These are phyloP conservation scores for Eidolon dupreanum DNA, from an alignment of 2,797 vertebrate genomes.

Conservation along the genomic window DNA sequence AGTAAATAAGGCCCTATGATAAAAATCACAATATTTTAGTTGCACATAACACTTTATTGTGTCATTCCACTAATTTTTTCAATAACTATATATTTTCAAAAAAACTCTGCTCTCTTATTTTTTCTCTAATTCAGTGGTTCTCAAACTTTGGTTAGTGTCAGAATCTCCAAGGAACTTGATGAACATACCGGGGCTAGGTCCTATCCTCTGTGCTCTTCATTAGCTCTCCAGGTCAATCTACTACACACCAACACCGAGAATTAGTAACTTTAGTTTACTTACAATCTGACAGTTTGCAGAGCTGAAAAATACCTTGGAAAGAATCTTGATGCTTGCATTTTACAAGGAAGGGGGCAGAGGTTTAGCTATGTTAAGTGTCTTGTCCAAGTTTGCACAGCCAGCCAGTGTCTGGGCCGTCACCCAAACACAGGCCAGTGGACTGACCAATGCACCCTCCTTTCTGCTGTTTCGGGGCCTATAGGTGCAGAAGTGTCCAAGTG, in stretches of 20 bases:
- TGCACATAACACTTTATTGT: neutral
- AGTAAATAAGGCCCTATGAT: neutral
- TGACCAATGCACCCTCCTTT: neutral
- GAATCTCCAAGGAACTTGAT: neutral
- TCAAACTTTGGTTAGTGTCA: neutral
- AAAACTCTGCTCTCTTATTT: neutral
- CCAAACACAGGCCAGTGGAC: neutral
- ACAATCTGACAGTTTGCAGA: neutral
- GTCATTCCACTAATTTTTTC: neutral
- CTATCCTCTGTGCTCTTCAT: neutral
- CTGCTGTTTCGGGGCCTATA: neutral
- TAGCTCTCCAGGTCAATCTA: neutral
- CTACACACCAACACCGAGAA: neutral
- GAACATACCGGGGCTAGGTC: too few relatives aligned
- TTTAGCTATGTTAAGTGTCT: neutral
- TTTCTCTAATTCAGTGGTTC: neutral
- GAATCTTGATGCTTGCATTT: neutral
- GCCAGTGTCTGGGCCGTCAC: neutral
- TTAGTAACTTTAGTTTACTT: neutral
- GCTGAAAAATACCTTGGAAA: neutral
- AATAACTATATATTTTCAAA: neutral
- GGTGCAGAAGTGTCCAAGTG: neutral
- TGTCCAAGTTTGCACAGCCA: neutral
- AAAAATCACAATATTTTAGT: neutral
- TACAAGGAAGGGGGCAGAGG: neutral